Conservation (phyloP, 2,888 invertebrate species). For the Cataglyphis cursor region DNA sequence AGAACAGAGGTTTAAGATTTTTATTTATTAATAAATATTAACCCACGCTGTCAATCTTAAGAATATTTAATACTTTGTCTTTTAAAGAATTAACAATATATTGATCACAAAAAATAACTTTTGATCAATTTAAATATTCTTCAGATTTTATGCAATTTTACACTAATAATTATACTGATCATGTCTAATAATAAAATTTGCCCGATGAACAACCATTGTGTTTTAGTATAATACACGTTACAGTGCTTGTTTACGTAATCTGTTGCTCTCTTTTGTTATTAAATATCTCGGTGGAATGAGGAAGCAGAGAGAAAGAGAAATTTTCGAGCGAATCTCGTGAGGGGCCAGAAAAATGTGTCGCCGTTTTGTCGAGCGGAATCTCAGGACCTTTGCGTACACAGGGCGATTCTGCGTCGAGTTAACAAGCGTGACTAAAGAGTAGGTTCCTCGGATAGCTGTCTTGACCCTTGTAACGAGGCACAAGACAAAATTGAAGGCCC, state of each 20-base stretch:
- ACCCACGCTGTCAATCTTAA: neutral
- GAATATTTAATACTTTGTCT: neutral
- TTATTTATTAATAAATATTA: neutral
- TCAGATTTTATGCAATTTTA: neutral
- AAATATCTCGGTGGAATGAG: neutral
- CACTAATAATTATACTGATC: neutral
- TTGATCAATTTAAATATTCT: neutral
- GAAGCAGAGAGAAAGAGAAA: conserved; percentile 10
- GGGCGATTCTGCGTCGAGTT: conserved; percentile 64
- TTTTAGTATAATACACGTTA: neutral
- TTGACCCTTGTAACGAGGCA: conserved; percentile 57
- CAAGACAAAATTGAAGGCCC: conserved; percentile 59
- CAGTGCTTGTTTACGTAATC: neutral
- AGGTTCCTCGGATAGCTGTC: conserved; percentile 68
- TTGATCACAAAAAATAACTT: neutral
- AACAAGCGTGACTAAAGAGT: conserved; percentile 80
- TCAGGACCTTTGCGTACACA: conserved; percentile 61
- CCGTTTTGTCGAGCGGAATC: conserved; percentile 59
- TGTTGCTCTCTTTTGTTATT: neutral
- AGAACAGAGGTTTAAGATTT: neutral
- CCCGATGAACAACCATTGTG: neutral
- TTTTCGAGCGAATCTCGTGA: conserved; percentile 22
- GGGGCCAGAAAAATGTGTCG: conserved; percentile 4
- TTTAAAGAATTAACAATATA: neutral
- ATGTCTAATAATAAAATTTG: neutral